These are phyloP conservation scores for Atractosteus spatula DNA, from an alignment of 2,113 vertebrate genomes.

Conservation along the genomic window DNA sequence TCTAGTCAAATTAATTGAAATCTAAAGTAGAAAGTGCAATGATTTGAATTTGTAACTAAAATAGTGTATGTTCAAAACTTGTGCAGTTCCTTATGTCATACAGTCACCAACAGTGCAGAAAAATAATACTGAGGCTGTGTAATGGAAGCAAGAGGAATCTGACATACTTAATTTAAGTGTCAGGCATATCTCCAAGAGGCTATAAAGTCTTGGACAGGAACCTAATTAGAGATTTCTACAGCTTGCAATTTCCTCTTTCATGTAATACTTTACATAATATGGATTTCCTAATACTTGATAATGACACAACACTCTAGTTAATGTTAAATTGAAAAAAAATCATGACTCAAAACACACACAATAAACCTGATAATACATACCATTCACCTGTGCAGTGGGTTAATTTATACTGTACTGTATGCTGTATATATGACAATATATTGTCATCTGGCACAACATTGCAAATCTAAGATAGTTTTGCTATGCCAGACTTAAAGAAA, in stretches of 20 bases:
- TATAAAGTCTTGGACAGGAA: slow-evolving; percentile 61
- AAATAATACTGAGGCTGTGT: slow-evolving; percentile 41
- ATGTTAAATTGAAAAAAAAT: no score
- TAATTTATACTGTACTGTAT: no score
- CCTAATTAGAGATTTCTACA: slow-evolving; percentile 65
- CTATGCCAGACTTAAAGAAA: no score
- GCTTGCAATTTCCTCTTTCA: slow-evolving; percentile 52
- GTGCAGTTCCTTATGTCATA: neutral
- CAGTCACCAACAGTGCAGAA: slow-evolving; percentile 44
- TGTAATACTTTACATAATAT: slow-evolving; percentile 45
- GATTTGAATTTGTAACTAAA: slow-evolving; percentile 52
- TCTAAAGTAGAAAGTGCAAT: slow-evolving; percentile 9
- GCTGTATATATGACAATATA: no score
- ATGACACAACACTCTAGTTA: slow-evolving; percentile 8
- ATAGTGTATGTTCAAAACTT: slow-evolving; percentile 46
- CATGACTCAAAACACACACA: no score
- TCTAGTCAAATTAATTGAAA: slow-evolving; percentile 24
- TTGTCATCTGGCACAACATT: no score
- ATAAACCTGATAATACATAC: no score
- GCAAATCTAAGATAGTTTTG: neutral
- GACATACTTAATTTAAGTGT: slow-evolving; percentile 68
- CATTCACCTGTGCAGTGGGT: no score
- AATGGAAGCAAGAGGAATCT: slow-evolving; percentile 59
- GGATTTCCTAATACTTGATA: slow-evolving; percentile 46
- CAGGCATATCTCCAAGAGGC: slow-evolving; percentile 62